Evolutionary conservation across 2,797 vertebrate species (phyloP), one percentile per base, ranked within the genome.

Genomic region (Uromys caudimaculatus): DNA sequence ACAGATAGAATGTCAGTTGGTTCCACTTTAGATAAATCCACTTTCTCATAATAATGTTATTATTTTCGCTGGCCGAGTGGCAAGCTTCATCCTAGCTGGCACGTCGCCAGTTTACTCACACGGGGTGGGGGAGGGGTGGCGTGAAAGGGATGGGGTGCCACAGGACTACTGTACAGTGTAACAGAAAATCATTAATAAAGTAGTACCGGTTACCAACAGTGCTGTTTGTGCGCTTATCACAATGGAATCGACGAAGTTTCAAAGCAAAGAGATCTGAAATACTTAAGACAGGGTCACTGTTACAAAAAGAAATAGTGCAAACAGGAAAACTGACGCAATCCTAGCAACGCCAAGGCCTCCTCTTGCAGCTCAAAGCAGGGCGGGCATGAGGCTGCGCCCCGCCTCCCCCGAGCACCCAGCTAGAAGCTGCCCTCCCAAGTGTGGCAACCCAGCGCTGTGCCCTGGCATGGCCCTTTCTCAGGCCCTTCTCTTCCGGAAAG

Each of bases 281-380:
- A 97, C 95, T 97, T 96, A 95, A 97, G 95, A 97, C 97, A 93
- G 93, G 94, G 88, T 89, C 96, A 95, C 95, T 84, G 91, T 97
- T 98, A 97, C 97, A 97, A 98, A 96, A 97, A 97, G 94, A 98
- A 98, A 96, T 98, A 98, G 98, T 98, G 98, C 98, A 98, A 98
- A 98, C 97, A 98, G 97, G 97, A 98, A 98, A 98, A 98, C 97
- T 98, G 98, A 98, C 97, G 98, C 97, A 98, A 98, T 98, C 97
- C 81, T 97, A 97, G 95, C 96, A 96, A 96, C 95, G 94, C 95
- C 90, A 93, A 32, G 77, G 96, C 96, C 95, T 97, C 96, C 94
- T 97, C 95, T 94, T 69, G 92, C 90, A 73, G 93, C 96, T 94
- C 95, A 92, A 95, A 16, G 88, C 97, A 78, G 73, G 89, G 96